These are phyloP conservation scores for Dicrostonyx torquatus DNA, from an alignment of 2,797 vertebrate genomes.

Conservation along the genomic window DNA sequence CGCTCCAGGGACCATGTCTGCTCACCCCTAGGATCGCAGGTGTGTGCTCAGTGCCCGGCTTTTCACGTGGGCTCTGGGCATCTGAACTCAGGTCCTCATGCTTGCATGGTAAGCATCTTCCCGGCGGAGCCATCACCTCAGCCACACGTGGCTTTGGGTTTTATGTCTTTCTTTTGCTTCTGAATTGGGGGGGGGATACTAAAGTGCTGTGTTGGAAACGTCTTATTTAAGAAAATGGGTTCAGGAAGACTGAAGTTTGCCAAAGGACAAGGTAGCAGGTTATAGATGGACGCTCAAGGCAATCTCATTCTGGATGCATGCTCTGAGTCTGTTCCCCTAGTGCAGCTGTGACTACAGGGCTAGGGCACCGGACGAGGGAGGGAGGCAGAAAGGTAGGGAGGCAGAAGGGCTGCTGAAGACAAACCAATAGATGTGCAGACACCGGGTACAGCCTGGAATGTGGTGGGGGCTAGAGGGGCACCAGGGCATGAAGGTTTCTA, in stretches of 20 bases:
- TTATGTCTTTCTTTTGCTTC: neutral
- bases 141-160: neutral
- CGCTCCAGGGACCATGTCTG: neutral
- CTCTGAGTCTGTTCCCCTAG: neutral
- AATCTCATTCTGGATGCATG: neutral
- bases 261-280: neutral
- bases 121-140: too few species aligned
- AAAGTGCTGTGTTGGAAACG: neutral
- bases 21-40: neutral
- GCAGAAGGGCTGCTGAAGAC: neutral
- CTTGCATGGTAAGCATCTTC: neutral
- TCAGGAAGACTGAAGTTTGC: neutral
- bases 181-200: neutral
- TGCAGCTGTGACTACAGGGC: neutral
- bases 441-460: neutral
- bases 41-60: accelerated
- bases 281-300: neutral
- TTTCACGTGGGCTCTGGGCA: too few species aligned
- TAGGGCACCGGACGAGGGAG: neutral
- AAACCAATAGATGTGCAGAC: neutral
- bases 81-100: neutral
- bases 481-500: neutral
- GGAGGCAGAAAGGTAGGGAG: too few species aligned
- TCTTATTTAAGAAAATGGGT: neutral
- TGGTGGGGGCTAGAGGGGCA: neutral